Evolutionary conservation across 2,797 vertebrate species (phyloP), one percentile per base, ranked within the genome.

Genomic region (Lophius americanus): DNA sequence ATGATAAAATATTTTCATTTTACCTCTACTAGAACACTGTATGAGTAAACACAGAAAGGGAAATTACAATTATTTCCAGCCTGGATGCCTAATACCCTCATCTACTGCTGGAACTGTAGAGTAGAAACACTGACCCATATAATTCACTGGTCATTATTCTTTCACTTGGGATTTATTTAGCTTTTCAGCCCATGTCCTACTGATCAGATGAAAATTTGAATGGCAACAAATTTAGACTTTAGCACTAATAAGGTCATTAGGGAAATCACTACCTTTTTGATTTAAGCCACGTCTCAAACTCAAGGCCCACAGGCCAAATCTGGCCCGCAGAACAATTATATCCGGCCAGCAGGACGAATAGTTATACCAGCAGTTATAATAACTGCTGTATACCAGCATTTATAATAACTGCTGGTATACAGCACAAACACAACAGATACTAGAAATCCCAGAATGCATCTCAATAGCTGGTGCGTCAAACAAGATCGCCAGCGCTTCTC

Each of bases 1-100:
- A 61, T 14, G 37, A 70, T 42, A 14, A 60, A 60, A 39, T 7
- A 2, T 7, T 51, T 38, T n/a, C 1, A 5, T 50, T 48, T 55
- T 38, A 36, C 4, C 23, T 3, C 11, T 6, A 2, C 2, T 35
- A 6, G 9, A 33, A 13, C 0, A 1, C 4, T 13, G 2, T 36
- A 38, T 68, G 38, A 68, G 6, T 73, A 51, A 54, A 65, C 44
- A 67, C 9, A 64, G 4, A 61, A 39, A 70, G 41, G 3, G 7
- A 73, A 69, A 76, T 62, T 6, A 23, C 7, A 61, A 54, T 50
- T 51, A 64, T 60, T 51, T 60, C 39, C 8, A 9, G 54, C n/a
- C 35, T 32, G 33, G 8, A 6, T 61, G 6, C 13, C 10, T 51
- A 68, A 80, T 73, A 32, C 53, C 37, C 35, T 50, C 49, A 64